phyloP scores from a whole-genome alignment of 1,140 invertebrate species.

The Coptotermes formosanus region DNA sequence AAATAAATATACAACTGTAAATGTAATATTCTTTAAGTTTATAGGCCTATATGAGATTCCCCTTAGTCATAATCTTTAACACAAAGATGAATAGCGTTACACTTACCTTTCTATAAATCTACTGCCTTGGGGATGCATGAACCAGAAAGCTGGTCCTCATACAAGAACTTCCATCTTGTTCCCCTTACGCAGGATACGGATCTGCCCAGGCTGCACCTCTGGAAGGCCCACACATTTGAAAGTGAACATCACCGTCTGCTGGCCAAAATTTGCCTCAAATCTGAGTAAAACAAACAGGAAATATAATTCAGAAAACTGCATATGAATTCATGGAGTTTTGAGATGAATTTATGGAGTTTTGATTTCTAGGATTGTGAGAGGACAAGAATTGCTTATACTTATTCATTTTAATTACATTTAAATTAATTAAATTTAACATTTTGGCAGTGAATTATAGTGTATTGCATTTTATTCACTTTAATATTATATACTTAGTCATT shows the following conservation, averaged over 20 bases:
- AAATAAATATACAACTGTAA: too few species aligned
- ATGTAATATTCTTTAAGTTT: too few species aligned
- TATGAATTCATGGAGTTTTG: conserved; percentile 2
- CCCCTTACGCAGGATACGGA: conserved; percentile 69
- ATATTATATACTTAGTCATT: not conserved
- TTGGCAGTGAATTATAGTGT: too few species aligned
- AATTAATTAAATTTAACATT: too few species aligned
- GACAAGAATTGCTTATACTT: too few species aligned
- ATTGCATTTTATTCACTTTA: too few species aligned
- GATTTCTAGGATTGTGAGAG: too few species aligned
- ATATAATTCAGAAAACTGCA: conserved; percentile 1
- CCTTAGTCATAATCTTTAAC: not conserved
- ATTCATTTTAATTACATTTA: too few species aligned
- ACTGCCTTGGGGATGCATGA: not conserved
- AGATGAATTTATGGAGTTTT: not conserved
- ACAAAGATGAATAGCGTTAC: not conserved
- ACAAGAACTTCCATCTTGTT: conserved; percentile 79
- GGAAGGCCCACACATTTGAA: conserved; percentile 72
- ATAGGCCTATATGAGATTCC: not conserved
- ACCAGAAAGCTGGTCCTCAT: conserved; percentile 48
- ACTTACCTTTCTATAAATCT: not conserved
- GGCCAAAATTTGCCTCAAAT: conserved; percentile 80
- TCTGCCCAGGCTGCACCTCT: conserved; percentile 64
- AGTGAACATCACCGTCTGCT: conserved; percentile 72
- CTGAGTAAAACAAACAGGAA: conserved; percentile 49